Conservation (phyloP, 2,797 vertebrate genomes). For the Acrossocheilus wenchowensis region DNA sequence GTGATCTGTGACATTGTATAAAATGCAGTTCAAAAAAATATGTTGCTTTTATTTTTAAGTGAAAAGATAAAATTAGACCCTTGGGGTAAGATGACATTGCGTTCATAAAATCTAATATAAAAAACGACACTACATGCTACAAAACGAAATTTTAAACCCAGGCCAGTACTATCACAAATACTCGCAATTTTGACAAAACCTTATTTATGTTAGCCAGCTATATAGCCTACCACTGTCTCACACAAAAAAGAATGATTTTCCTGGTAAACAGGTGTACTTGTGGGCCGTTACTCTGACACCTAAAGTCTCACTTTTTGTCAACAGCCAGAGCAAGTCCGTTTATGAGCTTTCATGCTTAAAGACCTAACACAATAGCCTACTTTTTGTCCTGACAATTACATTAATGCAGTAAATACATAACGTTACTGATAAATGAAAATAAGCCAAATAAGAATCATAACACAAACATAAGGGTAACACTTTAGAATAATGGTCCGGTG, state of each 20-base stretch:
- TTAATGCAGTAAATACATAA: background rate
- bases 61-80: too few relatives aligned
- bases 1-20: background rate
- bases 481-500: too few relatives aligned
- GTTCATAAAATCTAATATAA: background rate
- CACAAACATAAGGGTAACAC: background rate
- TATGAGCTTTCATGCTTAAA: background rate
- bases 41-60: too few relatives aligned
- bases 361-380: too few relatives aligned
- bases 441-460: background rate
- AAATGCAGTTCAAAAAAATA: too few relatives aligned
- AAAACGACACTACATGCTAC: background rate
- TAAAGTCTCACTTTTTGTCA: background rate
- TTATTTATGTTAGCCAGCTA: background rate
- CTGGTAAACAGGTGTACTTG: background rate
- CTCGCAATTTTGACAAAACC: background rate
- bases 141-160: background rate
- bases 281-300: background rate
- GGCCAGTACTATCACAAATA: background rate
- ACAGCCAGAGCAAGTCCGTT: background rate
- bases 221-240: background rate
- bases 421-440: background rate
- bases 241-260: background rate
- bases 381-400: too few relatives aligned
- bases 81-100: background rate